Percentiles rank a stretch among this genome's conserved stretches.
Evolutionary conservation across 2,797 vertebrate species (phyloP).

Genomic region (Notoglanidium macrostoma): DNA sequence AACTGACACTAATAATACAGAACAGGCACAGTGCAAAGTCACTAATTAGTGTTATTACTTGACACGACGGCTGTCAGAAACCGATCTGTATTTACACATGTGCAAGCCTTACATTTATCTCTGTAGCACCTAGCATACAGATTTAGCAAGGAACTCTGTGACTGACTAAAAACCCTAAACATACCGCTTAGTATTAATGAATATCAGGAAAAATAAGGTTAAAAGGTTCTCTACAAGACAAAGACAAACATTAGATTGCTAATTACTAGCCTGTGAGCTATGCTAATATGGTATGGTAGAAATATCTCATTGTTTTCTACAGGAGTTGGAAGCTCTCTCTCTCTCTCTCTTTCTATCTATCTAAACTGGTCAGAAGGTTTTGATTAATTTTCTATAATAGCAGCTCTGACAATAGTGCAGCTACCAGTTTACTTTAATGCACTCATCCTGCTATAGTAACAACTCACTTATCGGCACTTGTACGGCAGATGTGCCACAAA

Average conservation of each 20-base stretch:
- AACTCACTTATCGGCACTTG: no score
- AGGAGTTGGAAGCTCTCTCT: neutral
- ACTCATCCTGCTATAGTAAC: no score
- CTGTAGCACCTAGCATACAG: neutral
- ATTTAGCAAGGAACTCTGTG: neutral
- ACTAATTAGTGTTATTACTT: slow-evolving; percentile 2
- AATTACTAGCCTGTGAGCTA: slow-evolving; percentile 1
- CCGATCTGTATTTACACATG: neutral
- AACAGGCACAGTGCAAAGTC: neutral
- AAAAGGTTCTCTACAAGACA: neutral
- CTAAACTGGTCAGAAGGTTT: neutral
- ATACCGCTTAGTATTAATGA: neutral
- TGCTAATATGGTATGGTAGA: neutral
- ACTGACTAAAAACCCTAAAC: neutral
- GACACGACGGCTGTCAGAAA: neutral
- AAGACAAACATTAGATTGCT: neutral
- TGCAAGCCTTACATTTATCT: neutral
- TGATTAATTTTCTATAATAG: neutral
- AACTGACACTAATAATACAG: neutral
- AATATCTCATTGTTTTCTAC: neutral
- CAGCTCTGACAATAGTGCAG: neutral
- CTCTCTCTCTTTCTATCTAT: neutral
- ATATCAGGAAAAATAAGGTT: neutral
- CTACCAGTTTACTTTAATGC: neutral
- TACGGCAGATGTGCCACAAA: no score